Conservation (phyloP, 2,113 vertebrate genomes). For the Astur gentilis region DNA sequence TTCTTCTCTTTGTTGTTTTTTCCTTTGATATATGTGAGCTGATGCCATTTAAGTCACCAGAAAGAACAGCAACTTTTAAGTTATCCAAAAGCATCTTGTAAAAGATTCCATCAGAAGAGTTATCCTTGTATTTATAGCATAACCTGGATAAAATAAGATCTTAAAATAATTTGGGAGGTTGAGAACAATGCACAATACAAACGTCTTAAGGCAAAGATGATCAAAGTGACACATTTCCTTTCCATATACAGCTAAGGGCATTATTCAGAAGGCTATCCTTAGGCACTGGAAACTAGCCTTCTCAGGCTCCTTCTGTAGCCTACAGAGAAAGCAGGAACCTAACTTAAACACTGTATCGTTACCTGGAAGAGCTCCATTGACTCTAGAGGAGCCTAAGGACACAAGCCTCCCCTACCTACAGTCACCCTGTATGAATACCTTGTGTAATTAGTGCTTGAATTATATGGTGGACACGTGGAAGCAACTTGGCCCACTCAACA, state of each 20-base stretch:
- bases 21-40: neutral
- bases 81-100: slow-evolving; percentile 64
- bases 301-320: neutral
- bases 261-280: neutral
- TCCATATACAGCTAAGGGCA: neutral
- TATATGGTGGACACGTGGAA: neutral
- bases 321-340: neutral
- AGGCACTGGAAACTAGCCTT: neutral
- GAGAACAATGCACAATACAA: neutral
- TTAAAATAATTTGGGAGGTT: neutral
- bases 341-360: neutral
- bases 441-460: neutral
- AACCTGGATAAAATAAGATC: slow-evolving; percentile 56
- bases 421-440: neutral
- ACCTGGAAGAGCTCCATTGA: neutral
- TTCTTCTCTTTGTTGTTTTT: slow-evolving; percentile 30
- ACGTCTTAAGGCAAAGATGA: neutral
- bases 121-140: slow-evolving; percentile 59
- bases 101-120: slow-evolving; percentile 43
- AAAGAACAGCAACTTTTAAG: slow-evolving; percentile 40
- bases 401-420: neutral
- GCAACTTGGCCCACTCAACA: neutral
- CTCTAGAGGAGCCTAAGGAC: neutral
- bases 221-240: neutral
- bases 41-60: neutral